Conservation (phyloP, 1,140 invertebrate genomes). For the Drosophila ananassae region DNA sequence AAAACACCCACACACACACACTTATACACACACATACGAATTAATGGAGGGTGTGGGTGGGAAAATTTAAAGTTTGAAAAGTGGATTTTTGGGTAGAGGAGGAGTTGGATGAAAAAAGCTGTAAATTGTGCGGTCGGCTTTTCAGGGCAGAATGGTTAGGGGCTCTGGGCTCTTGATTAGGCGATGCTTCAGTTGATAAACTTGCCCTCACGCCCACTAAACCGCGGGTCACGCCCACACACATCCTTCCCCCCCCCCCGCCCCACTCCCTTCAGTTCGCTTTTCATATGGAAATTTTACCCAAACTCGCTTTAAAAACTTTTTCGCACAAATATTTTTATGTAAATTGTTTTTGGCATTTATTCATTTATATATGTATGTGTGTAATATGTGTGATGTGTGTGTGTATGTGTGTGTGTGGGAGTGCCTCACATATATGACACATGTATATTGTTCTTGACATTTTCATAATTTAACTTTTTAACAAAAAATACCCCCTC, state of each 20-base stretch:
- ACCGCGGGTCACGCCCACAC: conserved; percentile 7
- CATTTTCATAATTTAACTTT: conserved; percentile 80
- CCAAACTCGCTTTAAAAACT: conserved; percentile 46
- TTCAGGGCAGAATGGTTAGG: conserved; percentile 45
- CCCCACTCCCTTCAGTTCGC: conserved; percentile 23
- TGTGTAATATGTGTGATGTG: neutral
- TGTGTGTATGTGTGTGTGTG: conserved; percentile 6
- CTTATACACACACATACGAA: neutral
- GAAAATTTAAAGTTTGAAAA: neutral
- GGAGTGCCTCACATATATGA: conserved; percentile 9
- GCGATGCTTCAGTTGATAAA: conserved; percentile 78
- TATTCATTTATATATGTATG: conserved; percentile 65
- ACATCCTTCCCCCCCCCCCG: neutral
- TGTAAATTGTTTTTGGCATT: conserved; percentile 78
- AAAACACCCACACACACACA: conserved; percentile 15
- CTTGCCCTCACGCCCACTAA: conserved; percentile 46
- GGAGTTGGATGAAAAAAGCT: conserved; percentile 40
- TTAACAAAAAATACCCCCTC: neutral
- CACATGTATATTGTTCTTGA: conserved; percentile 48
- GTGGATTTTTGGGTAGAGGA: conserved; percentile 11
- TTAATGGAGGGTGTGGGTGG: neutral
- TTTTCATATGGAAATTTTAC: conserved; percentile 75
- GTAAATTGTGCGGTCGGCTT: conserved; percentile 75
- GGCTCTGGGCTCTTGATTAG: conserved; percentile 67
- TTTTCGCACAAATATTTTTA: conserved; percentile 80